phyloP scores from a whole-genome alignment of 2,797 vertebrate genomes.

The Synaphobranchus kaupii region DNA sequence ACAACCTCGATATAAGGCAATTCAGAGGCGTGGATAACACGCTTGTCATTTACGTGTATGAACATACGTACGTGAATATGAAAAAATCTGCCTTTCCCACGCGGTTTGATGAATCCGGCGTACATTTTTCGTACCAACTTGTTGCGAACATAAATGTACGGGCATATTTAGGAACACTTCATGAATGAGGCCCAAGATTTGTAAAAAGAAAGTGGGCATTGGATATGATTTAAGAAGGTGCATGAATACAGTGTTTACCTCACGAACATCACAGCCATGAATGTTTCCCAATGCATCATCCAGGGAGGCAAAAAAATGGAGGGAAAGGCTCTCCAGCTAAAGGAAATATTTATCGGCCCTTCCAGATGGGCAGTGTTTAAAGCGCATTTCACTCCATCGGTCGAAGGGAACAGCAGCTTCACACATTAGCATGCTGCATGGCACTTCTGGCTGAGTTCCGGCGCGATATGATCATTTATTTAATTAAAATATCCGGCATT shows the following conservation, averaged over 20 bases:
- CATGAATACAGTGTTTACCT: background rate
- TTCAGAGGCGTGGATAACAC: no score
- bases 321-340: background rate
- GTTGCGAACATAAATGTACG: no score
- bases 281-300: background rate
- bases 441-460: slow-evolving; percentile 62
- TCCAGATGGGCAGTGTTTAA: slow-evolving; percentile 61
- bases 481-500: slow-evolving; percentile 69
- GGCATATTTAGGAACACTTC: no score
- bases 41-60: no score
- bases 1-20: no score
- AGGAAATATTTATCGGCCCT: slow-evolving; percentile 23
- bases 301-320: background rate
- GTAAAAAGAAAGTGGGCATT: background rate
- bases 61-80: no score
- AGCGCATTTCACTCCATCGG: slow-evolving; percentile 52
- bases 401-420: slow-evolving; percentile 48
- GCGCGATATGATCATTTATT: slow-evolving; percentile 67
- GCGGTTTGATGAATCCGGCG: no score
- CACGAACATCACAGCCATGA: background rate
- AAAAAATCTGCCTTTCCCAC: no score
- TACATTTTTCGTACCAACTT: no score
- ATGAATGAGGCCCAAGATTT: background rate
- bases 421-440: slow-evolving; percentile 64
- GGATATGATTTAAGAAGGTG: background rate